Evolutionary conservation across 2,113 vertebrate species (phyloP).

Genomic region (Strix aluco): DNA sequence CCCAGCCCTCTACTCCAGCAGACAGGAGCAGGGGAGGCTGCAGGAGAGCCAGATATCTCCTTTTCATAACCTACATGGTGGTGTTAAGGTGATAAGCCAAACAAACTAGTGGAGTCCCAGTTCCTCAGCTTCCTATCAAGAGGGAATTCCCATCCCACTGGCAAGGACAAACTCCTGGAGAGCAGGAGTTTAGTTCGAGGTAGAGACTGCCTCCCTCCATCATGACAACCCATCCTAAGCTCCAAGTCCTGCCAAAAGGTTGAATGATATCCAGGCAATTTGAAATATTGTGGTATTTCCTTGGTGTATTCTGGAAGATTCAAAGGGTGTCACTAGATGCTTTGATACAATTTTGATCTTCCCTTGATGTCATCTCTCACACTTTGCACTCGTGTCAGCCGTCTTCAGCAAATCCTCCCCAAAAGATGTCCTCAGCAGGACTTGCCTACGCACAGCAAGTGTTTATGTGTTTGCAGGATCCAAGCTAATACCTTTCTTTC

Average conservation of each 20-base stretch:
- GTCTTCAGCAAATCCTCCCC: background rate
- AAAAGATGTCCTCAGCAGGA: background rate
- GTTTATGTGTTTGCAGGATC: background rate
- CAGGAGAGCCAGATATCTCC: background rate
- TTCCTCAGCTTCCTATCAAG: background rate
- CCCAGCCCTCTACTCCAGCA: background rate
- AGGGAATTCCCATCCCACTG: background rate
- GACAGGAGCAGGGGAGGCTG: background rate
- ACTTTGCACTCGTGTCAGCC: rapidly evolving
- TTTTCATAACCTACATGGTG: background rate
- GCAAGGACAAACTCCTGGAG: background rate
- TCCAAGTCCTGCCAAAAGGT: background rate
- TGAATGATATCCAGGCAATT: background rate
- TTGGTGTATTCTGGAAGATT: background rate
- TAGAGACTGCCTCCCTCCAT: background rate
- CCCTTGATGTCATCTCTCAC: background rate
- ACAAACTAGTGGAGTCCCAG: background rate
- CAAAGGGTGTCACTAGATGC: background rate
- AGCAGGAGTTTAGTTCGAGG: background rate
- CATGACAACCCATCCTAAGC: background rate
- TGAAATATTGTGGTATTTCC: background rate
- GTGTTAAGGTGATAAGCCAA: background rate
- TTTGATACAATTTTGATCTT: background rate
- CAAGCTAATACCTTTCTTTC: background rate
- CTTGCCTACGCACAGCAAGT: background rate